Conservation (phyloP, 2,888 invertebrate genomes). For the Rhagonycha lutea region DNA sequence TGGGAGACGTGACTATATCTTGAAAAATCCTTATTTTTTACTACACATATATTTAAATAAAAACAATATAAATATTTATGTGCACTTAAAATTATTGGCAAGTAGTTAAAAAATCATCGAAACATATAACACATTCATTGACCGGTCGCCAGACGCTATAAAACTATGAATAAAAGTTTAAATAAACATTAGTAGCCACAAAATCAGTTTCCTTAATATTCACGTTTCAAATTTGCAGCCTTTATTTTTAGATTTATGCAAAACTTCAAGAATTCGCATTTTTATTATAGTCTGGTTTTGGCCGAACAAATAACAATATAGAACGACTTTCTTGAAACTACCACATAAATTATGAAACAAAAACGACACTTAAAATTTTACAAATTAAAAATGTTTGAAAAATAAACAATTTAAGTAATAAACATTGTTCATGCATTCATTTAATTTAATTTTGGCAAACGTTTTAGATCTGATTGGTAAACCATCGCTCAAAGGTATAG, state of each 20-base stretch:
- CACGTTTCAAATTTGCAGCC: not conserved
- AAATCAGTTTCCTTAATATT: slow-evolving; percentile 7
- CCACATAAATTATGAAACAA: not conserved
- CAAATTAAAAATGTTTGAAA: too few relatives aligned
- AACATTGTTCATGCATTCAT: too few relatives aligned
- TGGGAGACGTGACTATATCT: slow-evolving; percentile 41
- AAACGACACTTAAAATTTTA: not conserved
- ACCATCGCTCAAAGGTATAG: not conserved
- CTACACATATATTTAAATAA: not conserved
- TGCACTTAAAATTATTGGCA: not conserved
- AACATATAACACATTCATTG: not conserved
- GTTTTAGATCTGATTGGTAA: not conserved
- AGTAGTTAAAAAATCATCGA: not conserved
- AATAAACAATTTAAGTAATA: too few relatives aligned
- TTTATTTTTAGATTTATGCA: slow-evolving; percentile 7
- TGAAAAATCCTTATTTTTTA: slow-evolving; percentile 23
- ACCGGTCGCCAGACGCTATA: slow-evolving; percentile 12
- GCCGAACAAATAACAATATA: not conserved
- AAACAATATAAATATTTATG: not conserved
- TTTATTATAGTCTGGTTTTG: not conserved
- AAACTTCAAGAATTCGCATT: not conserved
- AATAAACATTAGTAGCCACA: not conserved
- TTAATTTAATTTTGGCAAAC: not conserved
- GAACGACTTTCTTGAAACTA: not conserved
- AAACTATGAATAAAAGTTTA: slow-evolving; percentile 4